phyloP scores from a whole-genome alignment of 2,113 vertebrate genomes.

The Entosphenus tridentatus region DNA sequence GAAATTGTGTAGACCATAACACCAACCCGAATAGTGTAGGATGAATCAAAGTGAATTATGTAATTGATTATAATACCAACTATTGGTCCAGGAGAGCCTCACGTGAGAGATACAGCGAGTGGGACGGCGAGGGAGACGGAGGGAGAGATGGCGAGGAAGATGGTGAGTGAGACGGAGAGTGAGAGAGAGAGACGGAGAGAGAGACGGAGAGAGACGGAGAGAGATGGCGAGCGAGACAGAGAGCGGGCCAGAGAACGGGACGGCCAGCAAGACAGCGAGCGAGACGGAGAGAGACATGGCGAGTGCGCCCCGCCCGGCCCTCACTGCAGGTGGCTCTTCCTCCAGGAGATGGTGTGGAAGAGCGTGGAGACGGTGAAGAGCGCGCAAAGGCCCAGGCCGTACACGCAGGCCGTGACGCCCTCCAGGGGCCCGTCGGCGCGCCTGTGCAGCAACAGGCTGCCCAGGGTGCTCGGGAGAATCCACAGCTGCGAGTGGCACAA shows the following conservation, averaged over 20 bases:
- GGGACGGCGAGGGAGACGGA: too few species aligned
- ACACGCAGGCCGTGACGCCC: slow-evolving; percentile 67
- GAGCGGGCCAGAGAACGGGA: background rate
- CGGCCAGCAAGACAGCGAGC: background rate
- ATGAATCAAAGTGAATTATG: too few species aligned
- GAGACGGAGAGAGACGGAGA: background rate
- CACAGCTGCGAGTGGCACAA: slow-evolving; percentile 29
- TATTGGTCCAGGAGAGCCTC: too few species aligned
- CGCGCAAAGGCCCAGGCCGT: slow-evolving; percentile 58
- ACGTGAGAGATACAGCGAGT: too few species aligned
- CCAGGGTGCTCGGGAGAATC: slow-evolving; percentile 70
- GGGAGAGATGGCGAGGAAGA: background rate
- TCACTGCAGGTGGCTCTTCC: slow-evolving; percentile 76
- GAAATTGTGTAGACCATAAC: too few species aligned
- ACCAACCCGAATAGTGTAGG: too few species aligned
- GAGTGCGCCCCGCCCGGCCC: too few species aligned
- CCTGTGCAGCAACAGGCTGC: slow-evolving; percentile 58
- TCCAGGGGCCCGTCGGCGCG: slow-evolving; percentile 66
- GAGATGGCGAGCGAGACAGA: background rate
- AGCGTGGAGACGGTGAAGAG: slow-evolving; percentile 80
- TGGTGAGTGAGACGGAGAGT: background rate
- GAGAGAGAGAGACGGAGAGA: background rate
- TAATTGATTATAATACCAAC: too few species aligned
- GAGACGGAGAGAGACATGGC: background rate
- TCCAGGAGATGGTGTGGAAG: slow-evolving; percentile 86